These are phyloP conservation scores for Tinea semifulvella DNA, from an alignment of 2,888 invertebrate species.

Conservation along the genomic window DNA sequence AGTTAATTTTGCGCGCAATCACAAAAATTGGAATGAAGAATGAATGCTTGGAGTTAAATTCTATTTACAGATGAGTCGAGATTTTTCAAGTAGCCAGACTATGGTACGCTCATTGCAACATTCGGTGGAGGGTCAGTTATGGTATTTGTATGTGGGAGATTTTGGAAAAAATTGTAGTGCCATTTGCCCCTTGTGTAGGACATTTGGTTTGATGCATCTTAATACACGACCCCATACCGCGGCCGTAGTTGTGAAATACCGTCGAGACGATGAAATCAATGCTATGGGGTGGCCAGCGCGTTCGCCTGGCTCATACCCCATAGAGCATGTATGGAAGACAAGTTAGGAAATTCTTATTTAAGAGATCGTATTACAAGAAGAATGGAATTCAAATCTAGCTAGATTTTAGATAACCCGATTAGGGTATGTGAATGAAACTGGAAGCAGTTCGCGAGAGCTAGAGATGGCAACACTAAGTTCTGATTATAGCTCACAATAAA, in stretches of 20 bases:
- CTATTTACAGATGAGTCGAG: no score
- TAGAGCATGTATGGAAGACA: not conserved
- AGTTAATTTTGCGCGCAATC: no score
- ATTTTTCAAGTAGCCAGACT: no score
- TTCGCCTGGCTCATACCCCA: not conserved
- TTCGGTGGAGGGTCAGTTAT: slow-evolving; percentile 3
- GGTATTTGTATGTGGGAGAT: not conserved
- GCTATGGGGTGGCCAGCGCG: not conserved
- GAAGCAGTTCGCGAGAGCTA: not conserved
- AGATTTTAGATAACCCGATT: slow-evolving; percentile 2
- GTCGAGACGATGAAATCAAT: slow-evolving; percentile 3
- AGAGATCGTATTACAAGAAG: not conserved
- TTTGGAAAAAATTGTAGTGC: not conserved
- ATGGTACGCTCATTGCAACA: slow-evolving; percentile 5
- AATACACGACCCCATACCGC: not conserved
- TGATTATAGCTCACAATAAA: slow-evolving; percentile 2
- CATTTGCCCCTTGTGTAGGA: slow-evolving; percentile 3
- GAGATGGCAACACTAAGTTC: slow-evolving; percentile 2
- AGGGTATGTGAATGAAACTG: not conserved
- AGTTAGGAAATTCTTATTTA: not conserved
- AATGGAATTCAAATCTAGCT: not conserved
- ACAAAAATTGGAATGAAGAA: no score
- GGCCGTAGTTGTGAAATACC: slow-evolving; percentile 6
- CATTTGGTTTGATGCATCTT: slow-evolving; percentile 6
- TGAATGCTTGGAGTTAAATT: no score